Evolutionary conservation across 2,113 vertebrate genomes (phyloP).

Genomic region (Sinocyclocheilus maitianheensis): DNA sequence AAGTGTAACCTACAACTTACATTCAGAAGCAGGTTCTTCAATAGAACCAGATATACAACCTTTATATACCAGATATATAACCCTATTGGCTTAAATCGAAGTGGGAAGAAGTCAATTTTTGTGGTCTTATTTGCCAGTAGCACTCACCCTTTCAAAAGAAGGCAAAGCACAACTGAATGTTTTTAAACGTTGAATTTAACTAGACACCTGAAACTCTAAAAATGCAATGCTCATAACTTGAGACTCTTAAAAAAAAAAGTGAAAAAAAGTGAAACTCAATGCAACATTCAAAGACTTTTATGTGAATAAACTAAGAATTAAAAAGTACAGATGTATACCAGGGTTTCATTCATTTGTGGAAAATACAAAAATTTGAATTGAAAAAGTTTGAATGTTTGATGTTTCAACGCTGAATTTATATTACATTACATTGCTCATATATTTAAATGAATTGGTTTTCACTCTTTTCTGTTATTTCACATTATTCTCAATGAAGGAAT

Average conservation of each 20-base stretch:
- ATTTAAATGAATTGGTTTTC: too few relatives aligned
- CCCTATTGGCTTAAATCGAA: not conserved
- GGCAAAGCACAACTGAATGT: not conserved
- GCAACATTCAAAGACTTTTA: not conserved
- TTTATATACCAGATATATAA: not conserved
- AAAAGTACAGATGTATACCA: not conserved
- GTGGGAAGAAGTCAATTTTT: not conserved
- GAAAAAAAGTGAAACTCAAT: not conserved
- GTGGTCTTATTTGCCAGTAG: not conserved
- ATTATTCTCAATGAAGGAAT: too few relatives aligned
- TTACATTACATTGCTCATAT: too few relatives aligned
- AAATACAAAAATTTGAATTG: not conserved
- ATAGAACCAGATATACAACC: not conserved
- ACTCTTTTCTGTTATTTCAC: too few relatives aligned
- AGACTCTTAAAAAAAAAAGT: too few relatives aligned
- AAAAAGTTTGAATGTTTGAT: not conserved
- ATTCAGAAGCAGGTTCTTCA: not conserved
- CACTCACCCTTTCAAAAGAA: too few relatives aligned
- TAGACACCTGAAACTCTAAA: not conserved
- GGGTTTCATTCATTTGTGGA: not conserved
- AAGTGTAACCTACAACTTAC: not conserved
- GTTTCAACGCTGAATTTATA: not conserved
- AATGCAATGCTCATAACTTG: too few relatives aligned
- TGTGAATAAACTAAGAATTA: not conserved
- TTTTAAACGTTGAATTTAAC: not conserved